These are phyloP conservation scores for Acanthopleura granulata DNA, from an alignment of 2,888 invertebrate species.

Conservation along the genomic window DNA sequence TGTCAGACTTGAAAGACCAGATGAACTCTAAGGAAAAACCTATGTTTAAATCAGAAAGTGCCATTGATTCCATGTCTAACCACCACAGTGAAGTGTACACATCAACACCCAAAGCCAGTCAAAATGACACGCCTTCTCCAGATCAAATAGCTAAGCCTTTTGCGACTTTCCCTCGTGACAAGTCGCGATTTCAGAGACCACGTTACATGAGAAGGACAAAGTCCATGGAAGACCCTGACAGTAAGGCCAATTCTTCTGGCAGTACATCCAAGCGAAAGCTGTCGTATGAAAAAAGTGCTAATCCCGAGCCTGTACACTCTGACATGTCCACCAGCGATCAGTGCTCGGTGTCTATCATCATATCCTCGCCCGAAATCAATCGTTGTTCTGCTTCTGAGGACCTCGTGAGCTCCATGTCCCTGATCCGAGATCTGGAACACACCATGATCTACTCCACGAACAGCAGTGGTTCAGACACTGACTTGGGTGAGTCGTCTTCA, in stretches of 20 bases:
- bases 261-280: slow-evolving; percentile 50
- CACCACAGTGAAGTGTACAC: slow-evolving; percentile 24
- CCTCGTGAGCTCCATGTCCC: neutral
- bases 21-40: slow-evolving; percentile 70
- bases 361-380: neutral
- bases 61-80: slow-evolving; percentile 78
- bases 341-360: neutral
- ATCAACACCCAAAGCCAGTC: slow-evolving; percentile 31
- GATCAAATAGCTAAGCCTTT: slow-evolving; percentile 16
- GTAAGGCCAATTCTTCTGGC: slow-evolving; percentile 20
- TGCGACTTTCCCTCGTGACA: slow-evolving; percentile 46
- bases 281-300: slow-evolving; percentile 25
- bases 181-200: slow-evolving; percentile 22
- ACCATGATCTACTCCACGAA: slow-evolving; percentile 6
- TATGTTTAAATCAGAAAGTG: slow-evolving; percentile 91
- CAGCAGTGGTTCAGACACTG: slow-evolving; percentile 18
- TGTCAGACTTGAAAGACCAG: slow-evolving; percentile 77
- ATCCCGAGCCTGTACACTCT: slow-evolving; percentile 7
- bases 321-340: neutral
- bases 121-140: neutral
- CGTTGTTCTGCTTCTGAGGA: slow-evolving; percentile 14
- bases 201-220: slow-evolving; percentile 34
- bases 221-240: slow-evolving; percentile 33
- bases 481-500: slow-evolving; percentile 2
- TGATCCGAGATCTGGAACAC: neutral